Conservation (phyloP, 2,113 vertebrate species). For the Python bivittatus region DNA sequence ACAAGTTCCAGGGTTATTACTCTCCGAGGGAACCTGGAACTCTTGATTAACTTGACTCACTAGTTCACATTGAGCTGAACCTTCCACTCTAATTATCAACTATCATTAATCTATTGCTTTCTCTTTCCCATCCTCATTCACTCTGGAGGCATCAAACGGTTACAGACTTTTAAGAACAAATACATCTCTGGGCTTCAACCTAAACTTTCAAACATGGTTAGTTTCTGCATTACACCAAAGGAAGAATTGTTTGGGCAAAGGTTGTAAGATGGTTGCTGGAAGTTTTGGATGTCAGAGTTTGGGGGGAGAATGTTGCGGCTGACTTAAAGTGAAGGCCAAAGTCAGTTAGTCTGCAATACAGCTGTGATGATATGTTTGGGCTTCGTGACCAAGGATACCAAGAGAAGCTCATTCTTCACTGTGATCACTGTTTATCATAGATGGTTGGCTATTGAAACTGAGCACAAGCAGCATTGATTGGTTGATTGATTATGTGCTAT, state of each 20-base stretch:
- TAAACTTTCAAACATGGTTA: neutral
- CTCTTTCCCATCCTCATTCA: constrained; percentile 53
- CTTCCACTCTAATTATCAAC: constrained; percentile 68
- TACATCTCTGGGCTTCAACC: constrained; percentile 16
- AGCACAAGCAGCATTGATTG: too few relatives aligned
- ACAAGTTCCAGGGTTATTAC: constrained; percentile 60
- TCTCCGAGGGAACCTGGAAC: constrained; percentile 57
- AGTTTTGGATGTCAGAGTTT: neutral
- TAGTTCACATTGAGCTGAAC: constrained; percentile 64
- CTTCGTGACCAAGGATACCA: too few relatives aligned
- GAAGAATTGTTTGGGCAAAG: neutral
- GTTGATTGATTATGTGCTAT: too few relatives aligned
- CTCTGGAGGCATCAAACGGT: constrained; percentile 37
- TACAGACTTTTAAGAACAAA: constrained; percentile 48
- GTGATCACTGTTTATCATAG: too few relatives aligned
- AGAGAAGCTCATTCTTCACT: too few relatives aligned
- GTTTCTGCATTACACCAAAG: neutral
- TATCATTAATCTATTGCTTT: constrained; percentile 59
- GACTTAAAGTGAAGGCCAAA: too few relatives aligned
- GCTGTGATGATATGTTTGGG: too few relatives aligned
- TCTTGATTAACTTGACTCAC: constrained; percentile 72
- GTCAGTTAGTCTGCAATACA: too few relatives aligned
- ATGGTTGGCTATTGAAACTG: too few relatives aligned
- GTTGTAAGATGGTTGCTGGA: constrained; percentile 28
- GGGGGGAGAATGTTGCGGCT: too few relatives aligned